These are phyloP conservation scores for Capreolus pygargus DNA, from an alignment of 2,113 vertebrate species.

Conservation along the genomic window DNA sequence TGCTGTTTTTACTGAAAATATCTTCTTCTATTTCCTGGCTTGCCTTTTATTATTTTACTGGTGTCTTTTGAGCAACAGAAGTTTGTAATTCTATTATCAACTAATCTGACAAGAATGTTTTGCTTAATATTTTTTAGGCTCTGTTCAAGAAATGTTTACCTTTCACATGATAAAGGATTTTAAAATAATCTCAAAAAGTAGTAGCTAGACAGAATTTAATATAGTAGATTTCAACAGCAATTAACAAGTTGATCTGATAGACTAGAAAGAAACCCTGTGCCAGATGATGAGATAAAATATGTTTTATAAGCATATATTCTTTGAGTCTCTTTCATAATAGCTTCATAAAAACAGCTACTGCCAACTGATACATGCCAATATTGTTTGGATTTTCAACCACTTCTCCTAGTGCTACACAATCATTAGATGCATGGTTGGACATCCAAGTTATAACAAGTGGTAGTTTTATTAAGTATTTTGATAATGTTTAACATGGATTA, in stretches of 20 bases:
- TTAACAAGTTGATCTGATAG: background rate
- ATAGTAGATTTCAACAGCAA: background rate
- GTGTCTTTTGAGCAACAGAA: background rate
- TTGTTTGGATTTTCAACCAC: background rate
- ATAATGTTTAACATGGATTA: background rate
- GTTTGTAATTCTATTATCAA: background rate
- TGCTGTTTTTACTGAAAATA: background rate
- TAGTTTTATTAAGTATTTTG: background rate
- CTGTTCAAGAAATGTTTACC: background rate
- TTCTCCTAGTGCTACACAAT: background rate
- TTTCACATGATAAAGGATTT: background rate
- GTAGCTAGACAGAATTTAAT: background rate
- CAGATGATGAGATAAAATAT: background rate
- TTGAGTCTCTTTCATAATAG: background rate
- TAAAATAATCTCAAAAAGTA: slow-evolving; percentile 10
- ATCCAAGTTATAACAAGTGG: background rate
- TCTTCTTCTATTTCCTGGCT: background rate
- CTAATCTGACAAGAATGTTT: background rate
- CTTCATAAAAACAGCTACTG: background rate
- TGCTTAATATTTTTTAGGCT: background rate
- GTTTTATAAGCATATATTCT: background rate
- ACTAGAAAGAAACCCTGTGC: background rate
- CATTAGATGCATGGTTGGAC: background rate
- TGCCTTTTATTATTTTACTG: background rate
- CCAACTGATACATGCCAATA: background rate